A percentile compares a stretch with the other conserved stretches of the same genome.
phyloP scores from a whole-genome alignment of 2,113 vertebrate genomes.

The Petaurus breviceps region DNA sequence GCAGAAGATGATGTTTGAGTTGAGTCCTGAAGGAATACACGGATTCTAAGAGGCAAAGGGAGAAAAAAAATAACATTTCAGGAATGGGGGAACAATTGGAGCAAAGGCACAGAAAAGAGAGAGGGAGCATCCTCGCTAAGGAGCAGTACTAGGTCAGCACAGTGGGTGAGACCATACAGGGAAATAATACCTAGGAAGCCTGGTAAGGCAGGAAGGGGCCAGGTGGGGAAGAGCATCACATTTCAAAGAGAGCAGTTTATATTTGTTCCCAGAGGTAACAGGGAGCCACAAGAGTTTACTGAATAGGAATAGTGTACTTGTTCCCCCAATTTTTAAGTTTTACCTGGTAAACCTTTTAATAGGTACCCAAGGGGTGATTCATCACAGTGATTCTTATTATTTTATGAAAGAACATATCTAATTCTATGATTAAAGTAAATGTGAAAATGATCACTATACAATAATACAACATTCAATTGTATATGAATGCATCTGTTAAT shows the following conservation, averaged over 20 bases:
- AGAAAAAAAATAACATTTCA: not conserved
- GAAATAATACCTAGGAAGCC: not conserved
- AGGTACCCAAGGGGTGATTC: not conserved
- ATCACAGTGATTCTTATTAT: not conserved
- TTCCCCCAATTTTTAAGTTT: not conserved
- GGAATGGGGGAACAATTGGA: not conserved
- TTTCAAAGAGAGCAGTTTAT: not conserved
- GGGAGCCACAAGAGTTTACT: not conserved
- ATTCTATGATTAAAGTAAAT: not conserved
- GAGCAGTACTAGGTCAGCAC: not conserved
- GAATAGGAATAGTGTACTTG: not conserved
- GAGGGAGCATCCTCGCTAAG: not conserved
- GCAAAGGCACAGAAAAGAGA: not conserved
- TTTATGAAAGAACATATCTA: not conserved
- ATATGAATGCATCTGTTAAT: not conserved
- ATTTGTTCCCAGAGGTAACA: not conserved
- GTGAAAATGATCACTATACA: slow-evolving; percentile 30
- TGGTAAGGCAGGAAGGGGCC: not conserved
- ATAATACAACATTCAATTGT: slow-evolving; percentile 1
- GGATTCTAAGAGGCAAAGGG: not conserved
- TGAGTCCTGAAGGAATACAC: not conserved
- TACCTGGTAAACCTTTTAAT: not conserved
- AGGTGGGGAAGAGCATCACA: not conserved
- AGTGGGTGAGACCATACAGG: not conserved
- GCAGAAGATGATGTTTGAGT: not conserved